Evolutionary conservation across 2,888 invertebrate species (phyloP), one percentile per base, ranked within the genome.

Genomic region (Ornithoptera alexandrae): DNA sequence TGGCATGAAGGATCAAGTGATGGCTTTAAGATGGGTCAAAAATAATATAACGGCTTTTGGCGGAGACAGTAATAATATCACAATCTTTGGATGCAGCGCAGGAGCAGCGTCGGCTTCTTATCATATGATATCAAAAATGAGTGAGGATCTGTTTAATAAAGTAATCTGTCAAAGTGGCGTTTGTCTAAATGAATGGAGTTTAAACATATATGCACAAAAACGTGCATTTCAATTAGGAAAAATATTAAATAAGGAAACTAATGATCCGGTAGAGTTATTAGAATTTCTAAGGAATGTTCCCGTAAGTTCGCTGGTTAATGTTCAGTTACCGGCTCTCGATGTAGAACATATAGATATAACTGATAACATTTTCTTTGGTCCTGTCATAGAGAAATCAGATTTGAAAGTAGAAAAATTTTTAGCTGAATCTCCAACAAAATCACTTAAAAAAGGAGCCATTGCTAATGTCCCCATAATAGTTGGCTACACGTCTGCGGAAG

Each of bases 131-230:
- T 93, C 93, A 0, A 82, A 85, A 72, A 87, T 91, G 88, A 92
- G 92, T 71, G 72, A 78, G 64, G 89, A 89, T 17, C 78, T 93
- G 70, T 93, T 92, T 72, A 76, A 86, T 75, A 93, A 91, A 79
- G 93, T 91, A 1, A 92, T 93, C 68, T 91, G 92, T 73, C 93
- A 93, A 81, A 93, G 93, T 71, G 93, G 93, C 42, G 87, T 90
- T 1, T 89, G 90, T 71, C 80, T 92, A 10, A 87, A 86, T 72
- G 91, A 92, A 71, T 93, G 93, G 93, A 81, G 85, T 70, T 87
- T 86, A 76, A 86, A 84, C 69, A 72, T 86, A 24, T 85, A 91
- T 72, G 85, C 82, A 0, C 81, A 81, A 20, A 78, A 86, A 76
- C 82, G 90, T 70, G 92, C 92, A 18, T 87, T 92, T 72, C 90